A percentile compares a stretch with the other conserved stretches of the same genome.
Conservation (phyloP, 2,888 invertebrate genomes). For the Isoperla grammatica region DNA sequence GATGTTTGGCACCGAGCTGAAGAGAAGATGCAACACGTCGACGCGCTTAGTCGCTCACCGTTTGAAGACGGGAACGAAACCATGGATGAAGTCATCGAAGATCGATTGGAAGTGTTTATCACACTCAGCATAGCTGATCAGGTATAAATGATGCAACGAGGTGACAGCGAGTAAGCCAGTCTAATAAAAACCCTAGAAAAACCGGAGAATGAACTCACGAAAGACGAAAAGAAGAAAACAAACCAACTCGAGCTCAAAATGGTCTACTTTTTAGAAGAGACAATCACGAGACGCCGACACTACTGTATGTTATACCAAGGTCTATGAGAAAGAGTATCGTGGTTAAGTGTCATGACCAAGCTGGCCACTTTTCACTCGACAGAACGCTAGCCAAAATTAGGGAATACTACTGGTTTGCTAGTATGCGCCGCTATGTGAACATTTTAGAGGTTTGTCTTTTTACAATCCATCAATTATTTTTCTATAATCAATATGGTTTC, state of each 20-base stretch:
- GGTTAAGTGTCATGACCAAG: too few species aligned
- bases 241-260: background rate
- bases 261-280: background rate
- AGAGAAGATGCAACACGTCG: background rate
- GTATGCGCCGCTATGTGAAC: background rate
- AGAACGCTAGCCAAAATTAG: background rate
- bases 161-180: background rate
- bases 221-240: background rate
- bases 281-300: background rate
- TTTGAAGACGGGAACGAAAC: background rate
- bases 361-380: too few species aligned
- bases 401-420: background rate
- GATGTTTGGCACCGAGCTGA: background rate
- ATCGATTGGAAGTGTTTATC: background rate
- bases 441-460: too few species aligned
- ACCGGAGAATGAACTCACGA: too few species aligned
- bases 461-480: too few species aligned
- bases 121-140: background rate
- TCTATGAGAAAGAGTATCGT: background rate
- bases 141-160: background rate
- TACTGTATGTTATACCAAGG: background rate
- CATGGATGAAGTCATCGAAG: background rate
- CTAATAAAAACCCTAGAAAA: background rate
- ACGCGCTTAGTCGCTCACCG: background rate
- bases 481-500: too few species aligned